Evolutionary conservation across 1,140 invertebrate genomes (phyloP), one percentile per base, ranked within the genome.

Genomic region (Bombus soroeensis): DNA sequence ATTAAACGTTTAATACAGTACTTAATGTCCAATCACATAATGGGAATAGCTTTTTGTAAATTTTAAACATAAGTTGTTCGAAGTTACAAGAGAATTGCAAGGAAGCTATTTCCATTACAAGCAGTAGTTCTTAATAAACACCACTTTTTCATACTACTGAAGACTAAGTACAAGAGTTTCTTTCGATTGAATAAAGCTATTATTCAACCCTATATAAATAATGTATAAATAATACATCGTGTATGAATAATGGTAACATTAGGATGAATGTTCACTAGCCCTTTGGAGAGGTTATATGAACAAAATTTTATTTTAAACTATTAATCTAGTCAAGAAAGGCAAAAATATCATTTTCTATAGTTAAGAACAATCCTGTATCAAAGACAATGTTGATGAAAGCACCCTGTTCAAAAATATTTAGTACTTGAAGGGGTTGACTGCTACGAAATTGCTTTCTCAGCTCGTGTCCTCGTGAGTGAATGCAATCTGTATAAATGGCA

Each of bases 401-500:
- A 22, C 47, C 47, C 47, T 53, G 28, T 57, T 72, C 41, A 34
- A 18, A 64, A 8, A 32, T 73, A 53, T 32, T 18, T 85, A 62
- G 32, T 9, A 32, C 57, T 86, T 82, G 43, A 59, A 70, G 32
- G 72, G 37, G 57, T 68, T 43, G 76, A 80, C 53, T 47, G 13
- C 64, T 59, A 39, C 57, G 28, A 47, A 62, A 70, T 64, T 85
- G 64, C 37, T 66, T 78, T 80, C 39, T 76, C 34, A 79, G 66
- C 85, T 88, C 73, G 91, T 87, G 81, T 73, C 79, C 87, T 79
- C 75, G 62, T 66, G 71, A 80, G 57, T 71, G 81, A 85, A 47
- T 86, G 87, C 84, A 88, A 88, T 87, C 81, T 86, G 87, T 91
- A 90, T 85, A 90, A 89, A 89, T 73, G 85, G 34, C 81, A 68